Percentiles rank a stretch among this genome's conserved stretches.
These are phyloP conservation scores for Carassius carassius DNA, from an alignment of 2,113 vertebrate genomes.

Conservation along the genomic window DNA sequence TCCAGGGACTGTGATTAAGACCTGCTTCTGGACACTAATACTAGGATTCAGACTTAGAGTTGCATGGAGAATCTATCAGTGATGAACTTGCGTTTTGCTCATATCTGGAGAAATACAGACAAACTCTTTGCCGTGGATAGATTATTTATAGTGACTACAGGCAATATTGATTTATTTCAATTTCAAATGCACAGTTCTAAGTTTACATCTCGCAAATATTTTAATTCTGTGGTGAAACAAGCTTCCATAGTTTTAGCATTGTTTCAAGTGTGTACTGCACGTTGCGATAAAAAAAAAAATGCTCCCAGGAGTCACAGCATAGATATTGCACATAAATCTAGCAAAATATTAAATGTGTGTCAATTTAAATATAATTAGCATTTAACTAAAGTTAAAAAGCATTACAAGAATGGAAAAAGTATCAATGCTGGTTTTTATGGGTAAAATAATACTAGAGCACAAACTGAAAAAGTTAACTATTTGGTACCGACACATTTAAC, in stretches of 20 bases:
- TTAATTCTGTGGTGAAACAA: too few relatives aligned
- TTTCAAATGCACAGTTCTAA: too few relatives aligned
- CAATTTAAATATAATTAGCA: neutral
- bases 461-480: neutral
- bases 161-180: too few relatives aligned
- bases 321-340: neutral
- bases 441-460: neutral
- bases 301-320: neutral
- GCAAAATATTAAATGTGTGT: neutral
- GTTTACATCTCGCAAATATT: too few relatives aligned
- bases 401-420: neutral
- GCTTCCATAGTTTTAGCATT: neutral
- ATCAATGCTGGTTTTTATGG: neutral
- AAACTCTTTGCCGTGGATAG: neutral
- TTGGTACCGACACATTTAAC: neutral
- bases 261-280: neutral
- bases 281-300: too few relatives aligned
- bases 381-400: neutral
- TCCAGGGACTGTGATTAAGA: conserved; percentile 68
- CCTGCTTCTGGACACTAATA: conserved; percentile 57
- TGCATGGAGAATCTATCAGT: conserved; percentile 53
- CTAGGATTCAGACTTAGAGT: conserved; percentile 66
- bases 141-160: neutral
- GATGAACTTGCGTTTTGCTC: conserved; percentile 59
- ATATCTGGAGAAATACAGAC: neutral